A percentile compares a stretch with the other conserved stretches of the same genome.
Evolutionary conservation across 2,797 vertebrate species (phyloP).

Genomic region (Microcaecilia unicolor): DNA sequence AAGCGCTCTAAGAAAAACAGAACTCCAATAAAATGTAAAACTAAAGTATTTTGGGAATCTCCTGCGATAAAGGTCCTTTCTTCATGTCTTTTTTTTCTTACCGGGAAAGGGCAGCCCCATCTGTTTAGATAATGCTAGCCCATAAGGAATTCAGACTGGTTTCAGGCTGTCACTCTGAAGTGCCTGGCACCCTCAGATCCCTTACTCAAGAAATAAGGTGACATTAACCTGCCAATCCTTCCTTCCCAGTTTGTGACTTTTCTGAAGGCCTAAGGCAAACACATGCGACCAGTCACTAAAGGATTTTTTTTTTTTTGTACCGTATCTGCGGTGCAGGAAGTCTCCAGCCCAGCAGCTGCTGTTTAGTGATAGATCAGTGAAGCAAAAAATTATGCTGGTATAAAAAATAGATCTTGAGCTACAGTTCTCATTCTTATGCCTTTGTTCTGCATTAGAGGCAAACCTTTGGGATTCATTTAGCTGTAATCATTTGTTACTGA

Average conservation of each 20-base stretch:
- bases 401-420: conserved; percentile 70
- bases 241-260: conserved; percentile 44
- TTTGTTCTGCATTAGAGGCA: conserved; percentile 64
- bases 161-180: conserved; percentile 45
- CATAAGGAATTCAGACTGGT: conserved; percentile 1
- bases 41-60: neutral
- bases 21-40: neutral
- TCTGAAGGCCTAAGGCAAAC: conserved; percentile 58
- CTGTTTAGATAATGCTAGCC: neutral
- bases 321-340: conserved; percentile 37
- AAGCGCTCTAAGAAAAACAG: neutral
- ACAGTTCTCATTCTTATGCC: conserved; percentile 49
- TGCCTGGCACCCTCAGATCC: conserved; percentile 49
- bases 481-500: conserved; percentile 73
- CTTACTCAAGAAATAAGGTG: conserved; percentile 34
- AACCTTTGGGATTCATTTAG: conserved; percentile 73
- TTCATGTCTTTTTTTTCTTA: too few species aligned
- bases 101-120: neutral
- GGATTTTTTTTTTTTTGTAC: conserved; percentile 36
- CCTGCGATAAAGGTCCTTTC: neutral
- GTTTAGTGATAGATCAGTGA: conserved; percentile 87
- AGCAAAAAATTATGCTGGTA: conserved; percentile 81
- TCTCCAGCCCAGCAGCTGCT: conserved; percentile 72
- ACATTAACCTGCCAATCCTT: conserved; percentile 48
- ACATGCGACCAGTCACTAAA: conserved; percentile 50